phyloP scores from a whole-genome alignment of 2,797 vertebrate species.

The Tokudaia muenninki region DNA sequence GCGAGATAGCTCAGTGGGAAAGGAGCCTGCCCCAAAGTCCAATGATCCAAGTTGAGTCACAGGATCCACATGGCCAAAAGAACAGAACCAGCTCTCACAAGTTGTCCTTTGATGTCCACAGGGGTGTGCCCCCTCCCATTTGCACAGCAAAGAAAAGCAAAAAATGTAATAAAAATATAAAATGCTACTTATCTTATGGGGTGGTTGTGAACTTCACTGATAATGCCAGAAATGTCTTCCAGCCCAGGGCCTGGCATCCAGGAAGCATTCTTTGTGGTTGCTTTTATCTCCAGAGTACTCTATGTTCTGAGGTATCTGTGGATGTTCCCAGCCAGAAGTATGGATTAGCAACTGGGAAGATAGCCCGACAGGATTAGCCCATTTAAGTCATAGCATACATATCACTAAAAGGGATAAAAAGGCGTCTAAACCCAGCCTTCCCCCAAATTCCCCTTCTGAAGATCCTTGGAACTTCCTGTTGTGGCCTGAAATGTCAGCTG shows the following conservation, averaged over 20 bases:
- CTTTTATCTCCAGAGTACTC: slow-evolving; percentile 58
- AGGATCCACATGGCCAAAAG: neutral
- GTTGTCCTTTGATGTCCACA: neutral
- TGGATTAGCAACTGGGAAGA: slow-evolving; percentile 45
- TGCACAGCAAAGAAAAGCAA: neutral
- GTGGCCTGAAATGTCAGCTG: neutral
- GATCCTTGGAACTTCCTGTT: neutral
- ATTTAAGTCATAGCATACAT: slow-evolving; percentile 5
- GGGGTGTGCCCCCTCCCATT: neutral
- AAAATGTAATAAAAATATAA: neutral
- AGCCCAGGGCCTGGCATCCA: neutral
- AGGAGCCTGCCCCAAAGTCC: neutral
- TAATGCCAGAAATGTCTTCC: slow-evolving; percentile 53
- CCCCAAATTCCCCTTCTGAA: neutral
- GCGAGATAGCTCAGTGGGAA: neutral
- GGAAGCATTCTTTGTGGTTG: slow-evolving; percentile 60
- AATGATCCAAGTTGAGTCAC: neutral
- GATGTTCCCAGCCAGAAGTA: slow-evolving; percentile 50
- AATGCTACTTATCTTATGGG: slow-evolving; percentile 4
- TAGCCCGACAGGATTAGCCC: slow-evolving; percentile 6
- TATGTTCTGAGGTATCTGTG: slow-evolving; percentile 25
- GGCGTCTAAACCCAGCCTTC: neutral
- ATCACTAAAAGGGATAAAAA: neutral
- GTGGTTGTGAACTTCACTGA: slow-evolving; percentile 30
- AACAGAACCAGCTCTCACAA: neutral